Percentiles rank a stretch among this genome's conserved stretches.
These are phyloP conservation scores for Pollachius pollachius DNA, from an alignment of 2,113 vertebrate species.

Conservation along the genomic window DNA sequence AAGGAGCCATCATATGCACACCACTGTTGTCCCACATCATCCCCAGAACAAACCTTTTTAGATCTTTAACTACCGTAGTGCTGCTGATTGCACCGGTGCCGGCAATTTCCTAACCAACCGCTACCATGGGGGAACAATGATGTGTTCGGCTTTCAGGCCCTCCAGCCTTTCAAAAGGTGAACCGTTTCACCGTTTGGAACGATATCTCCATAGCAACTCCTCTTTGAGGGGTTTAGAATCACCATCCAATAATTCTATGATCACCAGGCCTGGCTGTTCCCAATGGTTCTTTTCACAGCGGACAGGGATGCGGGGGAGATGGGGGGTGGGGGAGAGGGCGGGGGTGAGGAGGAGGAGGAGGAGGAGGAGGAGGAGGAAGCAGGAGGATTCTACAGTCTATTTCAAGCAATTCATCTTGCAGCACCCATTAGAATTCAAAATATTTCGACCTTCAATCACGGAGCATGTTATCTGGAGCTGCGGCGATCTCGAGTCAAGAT, in stretches of 20 bases:
- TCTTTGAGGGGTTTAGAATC: conserved; percentile 99
- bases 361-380: conserved; percentile 76
- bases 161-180: conserved; percentile 99
- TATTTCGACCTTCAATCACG: conserved; percentile 99
- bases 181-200: conserved; percentile 99
- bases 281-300: conserved; percentile 99
- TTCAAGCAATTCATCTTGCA: conserved; percentile 99
- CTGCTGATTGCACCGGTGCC: conserved; percentile 99
- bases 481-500: conserved; percentile 99
- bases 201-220: conserved; percentile 99
- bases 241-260: conserved; percentile 99
- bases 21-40: conserved; percentile 98
- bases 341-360: conserved; percentile 85
- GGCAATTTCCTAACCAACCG: conserved; percentile 99
- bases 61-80: conserved; percentile 99
- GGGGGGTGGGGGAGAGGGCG: conserved; percentile 17
- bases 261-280: conserved; percentile 99
- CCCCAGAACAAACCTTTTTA: conserved; percentile 99
- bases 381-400: conserved; percentile 99
- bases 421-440: conserved; percentile 99
- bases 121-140: conserved; percentile 99
- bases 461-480: conserved; percentile 98
- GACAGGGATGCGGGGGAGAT: conserved; percentile 84
- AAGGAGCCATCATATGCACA: conserved; percentile 90
- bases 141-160: conserved; percentile 99